Evolutionary conservation across 2,888 invertebrate species (phyloP).

Genomic region (Macrosoma leucophasiata): DNA sequence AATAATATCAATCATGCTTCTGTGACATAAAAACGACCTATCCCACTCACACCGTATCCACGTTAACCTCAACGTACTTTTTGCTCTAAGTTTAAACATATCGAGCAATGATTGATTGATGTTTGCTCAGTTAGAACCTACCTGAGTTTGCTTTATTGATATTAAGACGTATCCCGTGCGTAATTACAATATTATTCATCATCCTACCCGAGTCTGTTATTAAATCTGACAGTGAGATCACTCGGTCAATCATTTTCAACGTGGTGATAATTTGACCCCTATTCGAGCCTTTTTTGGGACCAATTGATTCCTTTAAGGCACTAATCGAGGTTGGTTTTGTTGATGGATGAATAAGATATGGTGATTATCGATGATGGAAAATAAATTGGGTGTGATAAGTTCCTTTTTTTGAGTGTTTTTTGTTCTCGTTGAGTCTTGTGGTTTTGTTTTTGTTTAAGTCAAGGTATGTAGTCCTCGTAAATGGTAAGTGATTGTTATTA

Average conservation of each 20-base stretch:
- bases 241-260: constrained; percentile 36
- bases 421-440: too few relatives aligned
- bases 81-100: constrained; percentile 43
- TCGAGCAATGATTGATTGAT: constrained; percentile 65
- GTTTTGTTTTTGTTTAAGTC: too few relatives aligned
- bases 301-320: too few relatives aligned
- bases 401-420: too few relatives aligned
- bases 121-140: constrained; percentile 59
- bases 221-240: constrained; percentile 34
- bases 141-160: constrained; percentile 57
- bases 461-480: too few relatives aligned
- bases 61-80: constrained; percentile 35
- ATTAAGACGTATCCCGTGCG: constrained; percentile 49
- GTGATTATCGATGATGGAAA: too few relatives aligned
- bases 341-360: too few relatives aligned
- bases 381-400: too few relatives aligned
- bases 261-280: constrained; percentile 26
- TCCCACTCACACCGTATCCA: constrained; percentile 31
- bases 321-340: too few relatives aligned
- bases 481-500: too few relatives aligned
- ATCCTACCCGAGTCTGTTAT: constrained; percentile 27
- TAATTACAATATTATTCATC: constrained; percentile 58
- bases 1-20: too few relatives aligned
- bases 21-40: too few relatives aligned
- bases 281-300: constrained; percentile 14